These are phyloP conservation scores for Lochmaea capreae DNA, from an alignment of 2,888 invertebrate species.

Conservation along the genomic window DNA sequence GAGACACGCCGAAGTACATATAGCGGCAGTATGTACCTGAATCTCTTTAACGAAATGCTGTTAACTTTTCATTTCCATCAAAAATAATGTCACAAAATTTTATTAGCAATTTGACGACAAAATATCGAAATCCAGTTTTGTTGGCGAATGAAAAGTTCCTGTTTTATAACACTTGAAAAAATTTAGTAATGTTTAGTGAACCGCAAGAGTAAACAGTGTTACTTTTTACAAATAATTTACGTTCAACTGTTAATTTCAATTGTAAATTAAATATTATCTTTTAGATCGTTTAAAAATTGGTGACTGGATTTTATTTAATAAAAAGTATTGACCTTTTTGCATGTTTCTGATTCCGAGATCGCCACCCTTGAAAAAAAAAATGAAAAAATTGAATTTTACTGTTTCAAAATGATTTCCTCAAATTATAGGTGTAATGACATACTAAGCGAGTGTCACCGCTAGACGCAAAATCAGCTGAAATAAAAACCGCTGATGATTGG, in stretches of 20 bases:
- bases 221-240: slow-evolving; percentile 3
- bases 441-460: too few relatives aligned
- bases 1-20: slow-evolving; percentile 57
- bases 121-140: slow-evolving; percentile 3
- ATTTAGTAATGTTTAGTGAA: slow-evolving; percentile 28
- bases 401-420: too few relatives aligned
- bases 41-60: slow-evolving; percentile 46
- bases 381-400: too few relatives aligned
- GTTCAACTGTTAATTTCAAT: slow-evolving; percentile 12
- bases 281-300: slow-evolving; percentile 1
- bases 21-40: slow-evolving; percentile 62
- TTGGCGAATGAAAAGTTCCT: slow-evolving; percentile 24
- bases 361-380: not conserved
- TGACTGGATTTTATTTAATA: slow-evolving; percentile 9
- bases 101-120: not conserved
- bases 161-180: slow-evolving; percentile 10
- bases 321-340: not conserved
- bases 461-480: too few relatives aligned
- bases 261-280: slow-evolving; percentile 13
- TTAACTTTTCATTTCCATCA: slow-evolving; percentile 30
- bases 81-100: not conserved
- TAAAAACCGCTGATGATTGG: too few relatives aligned
- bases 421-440: too few relatives aligned
- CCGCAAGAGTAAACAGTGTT: slow-evolving; percentile 3
- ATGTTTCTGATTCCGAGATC: slow-evolving; percentile 8